A percentile compares a stretch with the other conserved stretches of the same genome.
phyloP scores from a whole-genome alignment of 2,797 vertebrate genomes.

The Gymnodraco acuticeps region DNA sequence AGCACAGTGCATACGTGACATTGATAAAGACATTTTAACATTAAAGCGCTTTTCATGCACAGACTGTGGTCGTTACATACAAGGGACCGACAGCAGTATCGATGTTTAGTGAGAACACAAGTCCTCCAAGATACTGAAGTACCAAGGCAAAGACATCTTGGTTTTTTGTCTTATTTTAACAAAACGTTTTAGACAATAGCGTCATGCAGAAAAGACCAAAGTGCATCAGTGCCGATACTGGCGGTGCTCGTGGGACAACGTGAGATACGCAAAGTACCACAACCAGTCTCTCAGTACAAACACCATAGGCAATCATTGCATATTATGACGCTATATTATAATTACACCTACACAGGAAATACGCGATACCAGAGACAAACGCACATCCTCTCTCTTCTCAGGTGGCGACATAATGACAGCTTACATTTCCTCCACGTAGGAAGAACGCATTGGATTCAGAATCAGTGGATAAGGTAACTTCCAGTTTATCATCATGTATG shows the following conservation, averaged over 20 bases:
- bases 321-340: conserved; percentile 43
- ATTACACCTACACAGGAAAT: conserved; percentile 41
- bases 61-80: conserved; percentile 1
- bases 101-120: neutral
- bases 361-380: conserved; percentile 25
- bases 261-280: conserved; percentile 13
- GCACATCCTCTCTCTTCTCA: conserved; percentile 8
- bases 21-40: conserved; percentile 27
- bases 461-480: neutral
- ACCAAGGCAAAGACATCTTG: no score
- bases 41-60: conserved; percentile 59
- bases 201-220: conserved; percentile 55
- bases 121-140: neutral
- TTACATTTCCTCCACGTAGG: neutral
- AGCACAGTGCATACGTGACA: conserved; percentile 36
- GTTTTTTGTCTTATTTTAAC: no score
- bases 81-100: conserved; percentile 18
- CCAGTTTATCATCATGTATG: neutral
- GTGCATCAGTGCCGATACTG: conserved; percentile 41
- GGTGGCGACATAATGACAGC: neutral
- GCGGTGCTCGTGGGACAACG: conserved; percentile 1
- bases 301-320: conserved; percentile 49
- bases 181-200: conserved; percentile 7
- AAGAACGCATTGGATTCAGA: neutral
- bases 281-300: conserved; percentile 4